These are phyloP conservation scores for Diplogasteroides magnus DNA, from an alignment of 1,140 invertebrate species.

Conservation along the genomic window DNA sequence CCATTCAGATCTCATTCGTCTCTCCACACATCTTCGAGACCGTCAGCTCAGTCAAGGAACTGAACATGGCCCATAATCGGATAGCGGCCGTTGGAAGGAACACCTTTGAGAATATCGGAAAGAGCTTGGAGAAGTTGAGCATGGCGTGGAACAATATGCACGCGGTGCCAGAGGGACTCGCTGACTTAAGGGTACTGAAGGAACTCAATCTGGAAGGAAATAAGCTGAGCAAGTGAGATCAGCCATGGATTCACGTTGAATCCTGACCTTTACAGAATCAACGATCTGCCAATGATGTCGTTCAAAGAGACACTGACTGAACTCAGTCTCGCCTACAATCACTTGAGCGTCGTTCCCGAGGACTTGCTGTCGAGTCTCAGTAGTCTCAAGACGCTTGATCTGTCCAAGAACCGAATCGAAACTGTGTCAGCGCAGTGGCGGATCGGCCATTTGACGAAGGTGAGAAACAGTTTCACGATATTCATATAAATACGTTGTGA, in stretches of 20 bases:
- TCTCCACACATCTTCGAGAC: neutral
- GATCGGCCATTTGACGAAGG: neutral
- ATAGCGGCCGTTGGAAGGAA: slow-evolving; percentile 21
- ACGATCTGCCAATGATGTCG: neutral
- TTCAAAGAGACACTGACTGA: neutral
- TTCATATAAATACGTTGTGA: too few species aligned
- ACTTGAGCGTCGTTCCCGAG: neutral
- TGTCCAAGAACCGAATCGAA: slow-evolving; percentile 8
- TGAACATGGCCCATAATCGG: slow-evolving; percentile 26
- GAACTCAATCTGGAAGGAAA: slow-evolving; percentile 31
- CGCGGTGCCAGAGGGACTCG: slow-evolving; percentile 19
- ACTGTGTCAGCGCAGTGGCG: neutral
- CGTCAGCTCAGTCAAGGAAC: slow-evolving; percentile 12
- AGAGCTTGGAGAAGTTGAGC: slow-evolving; percentile 21
- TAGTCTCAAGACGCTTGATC: slow-evolving; percentile 11
- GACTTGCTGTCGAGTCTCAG: neutral
- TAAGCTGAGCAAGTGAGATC: slow-evolving; percentile 23
- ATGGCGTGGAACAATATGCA: slow-evolving; percentile 25
- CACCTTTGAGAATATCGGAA: slow-evolving; percentile 30
- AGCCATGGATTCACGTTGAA: neutral
- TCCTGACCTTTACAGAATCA: slow-evolving; percentile 1
- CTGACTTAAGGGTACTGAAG: slow-evolving; percentile 20
- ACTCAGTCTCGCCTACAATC: neutral
- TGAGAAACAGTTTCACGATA: too few species aligned
- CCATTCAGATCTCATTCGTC: neutral